Evolutionary conservation across 2,888 invertebrate species (phyloP), one percentile per base, ranked within the genome.

Genomic region (Sphaerophoria rueppellii): DNA sequence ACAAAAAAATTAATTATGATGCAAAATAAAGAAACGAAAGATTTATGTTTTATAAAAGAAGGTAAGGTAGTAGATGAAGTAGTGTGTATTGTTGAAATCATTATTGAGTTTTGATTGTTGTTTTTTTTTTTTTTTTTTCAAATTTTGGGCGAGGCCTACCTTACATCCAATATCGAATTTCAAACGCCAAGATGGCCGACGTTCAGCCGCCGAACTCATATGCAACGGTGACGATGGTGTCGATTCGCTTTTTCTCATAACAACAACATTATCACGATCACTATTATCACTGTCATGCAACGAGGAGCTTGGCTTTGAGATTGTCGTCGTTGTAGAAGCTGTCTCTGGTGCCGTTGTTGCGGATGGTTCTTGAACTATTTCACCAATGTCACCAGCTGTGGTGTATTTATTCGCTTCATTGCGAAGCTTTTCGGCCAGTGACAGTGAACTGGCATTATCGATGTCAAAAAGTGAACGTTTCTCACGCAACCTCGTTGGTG

Each of bases 111-210:
- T 79, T 71, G 74, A 76, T 63, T 70, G 79, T 77, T 81, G 75
- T 72, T 82, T 67, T 79, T 79, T 43, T 43, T 43, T 4, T 2
- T 40, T 37, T 43, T 43, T 43, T 63, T 55, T 77, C 72, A 60
- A 35, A 35, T 80, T 86, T 48, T 80, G 83, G 86, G 77, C 87
- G 89, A 24, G 24, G 89, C 90, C 89, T 94, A 97, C 97, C 96
- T 97, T 98, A 93, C 96, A 96, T 92, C 95, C 94, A 92, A 96
- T 96, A 94, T 97, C 97, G 92, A 97, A 95, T 92, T 96, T 95
- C 90, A 98, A 94, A 92, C 97, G 95, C 98, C 98, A 98, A 89
- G 97, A 97, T 54, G 98, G 97, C 90, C 97, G 95, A 88, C 97
- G 94, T 92, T 97, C 97, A 46, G 91, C 90, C 82, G 89, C 87